Conservation (phyloP, 30 jellyfish, hydroid and myxozoan species). For the Clytia hemisphaerica region DNA sequence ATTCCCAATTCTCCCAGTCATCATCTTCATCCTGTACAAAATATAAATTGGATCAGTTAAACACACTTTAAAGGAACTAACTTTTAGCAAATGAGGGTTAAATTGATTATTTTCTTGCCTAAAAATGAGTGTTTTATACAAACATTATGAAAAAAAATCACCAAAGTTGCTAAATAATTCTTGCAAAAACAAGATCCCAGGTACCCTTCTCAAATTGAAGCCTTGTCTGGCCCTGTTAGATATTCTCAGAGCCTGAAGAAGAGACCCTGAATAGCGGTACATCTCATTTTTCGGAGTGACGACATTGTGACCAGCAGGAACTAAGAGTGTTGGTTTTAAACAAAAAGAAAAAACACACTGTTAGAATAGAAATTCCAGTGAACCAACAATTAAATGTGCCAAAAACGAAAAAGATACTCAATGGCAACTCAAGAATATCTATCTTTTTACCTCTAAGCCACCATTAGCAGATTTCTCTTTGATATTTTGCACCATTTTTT, state of each 20-base stretch:
- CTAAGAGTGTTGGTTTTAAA: no score
- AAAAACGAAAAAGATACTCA: neutral
- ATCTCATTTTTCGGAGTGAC: no score
- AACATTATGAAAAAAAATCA: neutral
- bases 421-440: neutral
- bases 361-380: no score
- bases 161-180: no score
- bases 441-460: conserved; percentile 16
- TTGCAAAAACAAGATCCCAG: no score
- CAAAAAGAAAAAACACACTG: no score
- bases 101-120: neutral
- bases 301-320: no score
- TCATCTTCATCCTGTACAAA: conserved; percentile 62
- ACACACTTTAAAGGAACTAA: neutral
- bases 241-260: no score
- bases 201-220: no score
- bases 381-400: no score
- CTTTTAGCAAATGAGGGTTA: neutral
- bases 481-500: conserved; percentile 48
- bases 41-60: neutral
- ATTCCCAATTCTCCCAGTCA: conserved; percentile 96
- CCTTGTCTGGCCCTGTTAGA: no score
- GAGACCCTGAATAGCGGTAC: no score
- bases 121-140: neutral
- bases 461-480: conserved; percentile 45